Base-by-base conservation (phyloP, 2,113 vertebrate genomes). In the Takifugu flavidus region DNA sequence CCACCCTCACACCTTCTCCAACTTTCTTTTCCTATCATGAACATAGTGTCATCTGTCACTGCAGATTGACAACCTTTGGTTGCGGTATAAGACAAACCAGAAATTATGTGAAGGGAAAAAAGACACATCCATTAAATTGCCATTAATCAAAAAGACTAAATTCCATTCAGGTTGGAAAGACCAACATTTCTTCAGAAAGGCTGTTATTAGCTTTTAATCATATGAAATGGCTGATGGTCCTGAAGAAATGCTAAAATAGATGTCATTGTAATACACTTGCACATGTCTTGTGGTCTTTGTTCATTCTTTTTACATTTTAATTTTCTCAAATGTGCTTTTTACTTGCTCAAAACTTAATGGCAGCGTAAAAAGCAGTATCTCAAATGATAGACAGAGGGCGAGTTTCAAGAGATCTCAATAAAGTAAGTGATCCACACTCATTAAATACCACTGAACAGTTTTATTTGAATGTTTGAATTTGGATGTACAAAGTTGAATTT, bases 1-100 rank as follows among this genome's bases (percentile, higher is more conserved):
- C 45, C 46, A 75, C 70, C 80, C 67, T 52, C 44, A 53, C 59
- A 31, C 70, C 77, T 70, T 83, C 79, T 79, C 78, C 77, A 43
- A 72, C 56, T 53, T 60, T 71, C 59, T 57, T 72, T 62, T 67
- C n/a, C 56, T 52, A 60, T 25, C 56, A 31, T 47, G 65, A 70
- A 62, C 65, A 58, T 49, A 61, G 54, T 45, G 25, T 25, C 50
- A 28, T 58, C 44, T 70, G 56, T 74, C 64, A 60, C 25, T 57
- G n/a, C 25, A 52, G 39, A 44, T n/a, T 65, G 62, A 82, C 66
- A 61, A 27, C 20, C 4, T 54, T 54, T 69, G 57, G 64, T 73
- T 79, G 50, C 34, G 25, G 49, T 25, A 62, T 44, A 50, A 61
- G 26, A 61, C 56, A 29, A 80, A 71, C 67, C 53, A 79, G 53